Evolutionary conservation across 1,140 invertebrate genomes (phyloP).

Genomic region (Lethrus apterus): DNA sequence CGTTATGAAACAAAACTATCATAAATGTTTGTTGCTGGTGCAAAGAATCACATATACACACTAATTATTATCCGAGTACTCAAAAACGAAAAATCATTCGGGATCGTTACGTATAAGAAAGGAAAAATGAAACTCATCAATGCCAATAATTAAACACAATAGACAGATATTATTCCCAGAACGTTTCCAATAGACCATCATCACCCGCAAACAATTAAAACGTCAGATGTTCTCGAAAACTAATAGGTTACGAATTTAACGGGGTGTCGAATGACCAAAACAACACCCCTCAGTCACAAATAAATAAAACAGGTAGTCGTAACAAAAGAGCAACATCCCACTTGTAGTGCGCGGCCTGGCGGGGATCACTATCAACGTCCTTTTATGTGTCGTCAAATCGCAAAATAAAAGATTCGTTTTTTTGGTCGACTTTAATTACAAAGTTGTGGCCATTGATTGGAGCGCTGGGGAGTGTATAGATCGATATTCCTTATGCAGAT

Average conservation of each 20-base stretch:
- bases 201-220: conserved; percentile 7
- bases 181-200: conserved; percentile 12
- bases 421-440: conserved; percentile 10
- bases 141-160: conserved; percentile 12
- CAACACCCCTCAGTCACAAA: neutral
- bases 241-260: conserved; percentile 14
- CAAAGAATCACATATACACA: too few relatives aligned
- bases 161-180: conserved; percentile 8
- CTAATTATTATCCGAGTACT: too few relatives aligned
- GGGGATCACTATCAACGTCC: conserved; percentile 6
- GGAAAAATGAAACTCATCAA: conserved; percentile 12
- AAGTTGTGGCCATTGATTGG: conserved; percentile 21
- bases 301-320: conserved; percentile 7
- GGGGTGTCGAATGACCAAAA: conserved; percentile 10
- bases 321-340: neutral
- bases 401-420: neutral
- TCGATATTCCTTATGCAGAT: conserved; percentile 18
- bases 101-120: conserved; percentile 4
- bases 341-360: neutral
- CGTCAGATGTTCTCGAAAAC: too few relatives aligned
- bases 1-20: too few relatives aligned
- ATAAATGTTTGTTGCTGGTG: too few relatives aligned
- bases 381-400: conserved; percentile 5
- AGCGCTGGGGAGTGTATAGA: conserved; percentile 19
- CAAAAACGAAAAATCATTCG: too few relatives aligned